phyloP scores from a whole-genome alignment of 2,888 invertebrate genomes.

The Halocaridina rubra region DNA sequence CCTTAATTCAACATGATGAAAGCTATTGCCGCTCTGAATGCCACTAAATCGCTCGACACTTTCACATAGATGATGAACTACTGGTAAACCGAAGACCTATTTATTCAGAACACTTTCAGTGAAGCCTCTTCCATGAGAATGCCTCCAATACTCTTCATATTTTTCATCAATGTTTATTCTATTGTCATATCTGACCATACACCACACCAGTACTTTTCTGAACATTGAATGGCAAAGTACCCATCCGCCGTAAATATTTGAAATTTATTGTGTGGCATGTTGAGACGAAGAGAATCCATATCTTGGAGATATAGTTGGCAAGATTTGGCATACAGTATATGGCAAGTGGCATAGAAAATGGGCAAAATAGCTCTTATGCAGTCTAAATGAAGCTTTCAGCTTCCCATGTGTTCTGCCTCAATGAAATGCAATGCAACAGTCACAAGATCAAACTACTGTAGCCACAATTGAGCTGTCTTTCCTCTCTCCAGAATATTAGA shows the following conservation, averaged over 20 bases:
- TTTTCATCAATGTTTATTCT: too few species aligned
- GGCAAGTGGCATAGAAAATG: constrained; percentile 68
- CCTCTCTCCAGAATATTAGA: not conserved
- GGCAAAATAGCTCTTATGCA: too few species aligned
- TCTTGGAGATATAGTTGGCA: constrained; percentile 68
- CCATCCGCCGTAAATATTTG: not conserved
- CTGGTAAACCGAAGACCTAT: not conserved
- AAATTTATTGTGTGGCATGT: constrained; percentile 38
- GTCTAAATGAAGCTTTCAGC: too few species aligned
- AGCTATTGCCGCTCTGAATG: not conserved
- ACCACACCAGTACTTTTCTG: constrained; percentile 17
- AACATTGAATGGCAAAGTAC: not conserved
- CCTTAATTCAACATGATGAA: not conserved
- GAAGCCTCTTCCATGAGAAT: too few species aligned
- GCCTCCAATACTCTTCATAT: too few species aligned
- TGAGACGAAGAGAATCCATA: constrained; percentile 65
- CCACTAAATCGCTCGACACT: not conserved
- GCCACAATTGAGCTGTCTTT: too few species aligned
- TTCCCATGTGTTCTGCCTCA: too few species aligned
- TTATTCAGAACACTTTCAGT: too few species aligned
- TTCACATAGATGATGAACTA: not conserved
- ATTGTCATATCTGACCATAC: not conserved
- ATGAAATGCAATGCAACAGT: too few species aligned
- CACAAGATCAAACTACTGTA: constrained; percentile 65
- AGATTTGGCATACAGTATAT: constrained; percentile 67